Base-by-base conservation (phyloP, 2,888 invertebrate genomes). In the Boloria selene region DNA sequence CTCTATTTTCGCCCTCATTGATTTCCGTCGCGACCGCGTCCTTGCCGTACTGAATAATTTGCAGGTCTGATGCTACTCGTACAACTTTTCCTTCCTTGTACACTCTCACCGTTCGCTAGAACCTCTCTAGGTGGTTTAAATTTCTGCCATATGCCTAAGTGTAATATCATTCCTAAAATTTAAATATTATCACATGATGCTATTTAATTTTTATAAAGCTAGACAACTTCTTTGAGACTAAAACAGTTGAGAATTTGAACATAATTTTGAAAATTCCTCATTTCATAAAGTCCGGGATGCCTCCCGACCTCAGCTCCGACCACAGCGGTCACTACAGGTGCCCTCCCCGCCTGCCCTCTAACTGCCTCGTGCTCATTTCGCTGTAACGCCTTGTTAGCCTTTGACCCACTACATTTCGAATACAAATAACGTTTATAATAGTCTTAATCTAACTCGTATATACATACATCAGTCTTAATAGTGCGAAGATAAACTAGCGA, bases 1-100 rank as follows among this genome's bases (percentile, higher is more conserved):
- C 67, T 63, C 67, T 71, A 67, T 69, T 65, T 69, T 67, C 61
- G 50, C 67, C 51, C 17, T 64, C 71, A 71, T 69, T 69, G 71
- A 71, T 71, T 69, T 67, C 71, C 65, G 64, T 56, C 67, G 65
- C 61, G 65, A 61, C 60, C 67, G 65, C 61, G 65, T 63, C 67
- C 69, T 69, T 59, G 67, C 63, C 60, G 56, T 44, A 61, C 61
- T 51, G 54, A 52, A 66, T 69, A 60, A 69, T 69, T 69, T 61
- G 66, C 61, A 49, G 47, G 16, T 47, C 14, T 47, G 14, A n/a
- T 47, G 47, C 4, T 16, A n/a, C 47, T 14, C 14, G 47, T 47
- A 16, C 14, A 14, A 47, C n/a, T 47, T 47, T 47, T 47, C 47
- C 47, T n/a, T 16, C 16, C n/a, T n/a, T n/a, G 16, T 47, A 47